Evolutionary conservation across 2,888 invertebrate species (phyloP).

Genomic region (Melanchra persicariae): DNA sequence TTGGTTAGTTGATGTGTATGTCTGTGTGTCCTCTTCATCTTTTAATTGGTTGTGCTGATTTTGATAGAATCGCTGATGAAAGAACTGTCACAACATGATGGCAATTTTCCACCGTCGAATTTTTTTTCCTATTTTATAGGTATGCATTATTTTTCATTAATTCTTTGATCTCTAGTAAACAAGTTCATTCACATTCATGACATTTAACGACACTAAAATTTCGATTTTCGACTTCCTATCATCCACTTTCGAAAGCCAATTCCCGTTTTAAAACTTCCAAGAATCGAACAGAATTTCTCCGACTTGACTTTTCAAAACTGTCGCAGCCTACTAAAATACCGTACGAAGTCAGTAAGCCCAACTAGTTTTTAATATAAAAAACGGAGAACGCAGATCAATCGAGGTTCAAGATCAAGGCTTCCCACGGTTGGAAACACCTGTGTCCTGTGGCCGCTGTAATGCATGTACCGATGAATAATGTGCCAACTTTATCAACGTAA

Average conservation of each 20-base stretch:
- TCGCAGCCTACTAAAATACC: conserved; percentile 24
- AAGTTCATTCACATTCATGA: not conserved
- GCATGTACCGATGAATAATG: conserved; percentile 46
- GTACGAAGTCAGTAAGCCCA: conserved; percentile 33
- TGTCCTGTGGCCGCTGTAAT: conserved; percentile 72
- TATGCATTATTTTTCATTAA: too few species aligned
- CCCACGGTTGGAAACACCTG: conserved; percentile 87
- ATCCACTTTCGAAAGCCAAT: not conserved
- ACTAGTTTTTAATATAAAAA: conserved; percentile 71
- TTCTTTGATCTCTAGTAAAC: too few species aligned
- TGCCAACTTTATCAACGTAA: conserved; percentile 55
- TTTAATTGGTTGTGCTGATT: not conserved
- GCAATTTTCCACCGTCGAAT: not conserved
- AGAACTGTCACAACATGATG: not conserved
- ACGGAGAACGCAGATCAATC: conserved; percentile 72
- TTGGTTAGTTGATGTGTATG: not conserved
- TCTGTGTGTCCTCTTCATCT: not conserved
- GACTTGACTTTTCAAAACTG: not conserved
- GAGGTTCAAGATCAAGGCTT: conserved; percentile 81
- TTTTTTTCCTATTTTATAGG: not conserved
- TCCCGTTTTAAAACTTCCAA: not conserved
- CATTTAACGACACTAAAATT: conserved; percentile 5
- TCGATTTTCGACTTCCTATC: not conserved
- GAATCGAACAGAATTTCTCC: conserved; percentile 5
- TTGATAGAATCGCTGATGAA: not conserved